Evolutionary conservation across 2,113 vertebrate genomes (phyloP), one percentile per base, ranked within the genome.

Genomic region (Protomyctophum bolini): DNA sequence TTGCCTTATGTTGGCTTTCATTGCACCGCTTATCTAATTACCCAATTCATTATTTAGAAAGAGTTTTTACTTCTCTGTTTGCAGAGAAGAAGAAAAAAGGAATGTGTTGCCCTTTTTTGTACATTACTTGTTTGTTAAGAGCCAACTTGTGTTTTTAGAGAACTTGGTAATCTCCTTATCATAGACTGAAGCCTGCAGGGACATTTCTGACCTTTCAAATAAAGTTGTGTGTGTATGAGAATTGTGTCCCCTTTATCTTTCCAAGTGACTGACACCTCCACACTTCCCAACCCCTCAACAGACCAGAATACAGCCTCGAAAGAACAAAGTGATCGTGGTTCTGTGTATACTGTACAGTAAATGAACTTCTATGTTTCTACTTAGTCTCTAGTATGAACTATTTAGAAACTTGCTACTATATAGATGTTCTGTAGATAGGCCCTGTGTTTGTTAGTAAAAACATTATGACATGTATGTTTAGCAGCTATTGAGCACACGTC

Each of bases 381-480:
- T 63, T 46, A 21, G 68, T 28, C 14, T 46, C 4, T 61, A 56
- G 72, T 63, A 68, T 81, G 0, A 48, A 54, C 61, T 59, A 72
- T 56, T 58, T 41, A 48, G 59, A 64, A 0, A 8, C 73, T 54
- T 54, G 21, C 21, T 21, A 21, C 21, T 21, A 21, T n/a, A 54
- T 54, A 12, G 51, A n/a, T 12, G 51, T 54, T n/a, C 51, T 12
- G 51, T 6, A 54, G 11, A 54, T 54, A 2, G 12, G 51, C 8
- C 51, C 33, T 41, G 33, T 29, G 21, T 58, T 29, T 58, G 57
- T 58, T 58, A 10, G 3, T 29, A 9, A 28, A 58, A 10, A 29
- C 21, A 58, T 10, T 58, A 58, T 28, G 15, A 10, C 21, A 58
- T 58, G 57, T 58, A 8, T 29, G 10, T 10, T 9, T 15, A 28